Conservation (phyloP, 2,113 vertebrate genomes). For the Hydrolagus affinis region DNA sequence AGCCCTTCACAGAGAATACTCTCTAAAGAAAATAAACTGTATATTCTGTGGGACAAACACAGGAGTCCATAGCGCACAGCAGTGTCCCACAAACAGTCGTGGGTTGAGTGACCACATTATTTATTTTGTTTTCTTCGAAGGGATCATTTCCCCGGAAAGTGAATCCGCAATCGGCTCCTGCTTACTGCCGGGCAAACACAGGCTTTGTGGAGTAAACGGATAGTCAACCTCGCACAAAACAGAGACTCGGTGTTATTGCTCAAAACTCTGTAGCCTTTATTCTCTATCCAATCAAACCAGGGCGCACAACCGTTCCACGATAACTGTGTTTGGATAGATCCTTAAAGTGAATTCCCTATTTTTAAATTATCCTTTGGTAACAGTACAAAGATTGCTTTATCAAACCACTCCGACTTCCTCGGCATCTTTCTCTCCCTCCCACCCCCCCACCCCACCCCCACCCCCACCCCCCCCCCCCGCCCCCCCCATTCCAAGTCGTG, state of each 20-base stretch:
- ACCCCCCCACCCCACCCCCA: too few relatives aligned
- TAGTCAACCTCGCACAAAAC: neutral
- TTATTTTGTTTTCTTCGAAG: too few relatives aligned
- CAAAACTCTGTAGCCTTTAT: constrained; percentile 29
- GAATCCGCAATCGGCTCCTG: too few relatives aligned
- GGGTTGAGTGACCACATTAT: too few relatives aligned
- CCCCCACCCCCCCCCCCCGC: too few relatives aligned
- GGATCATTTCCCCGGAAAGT: too few relatives aligned
- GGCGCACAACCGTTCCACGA: neutral
- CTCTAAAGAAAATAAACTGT: neutral
- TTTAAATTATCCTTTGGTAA: constrained; percentile 32
- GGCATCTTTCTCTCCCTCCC: neutral
- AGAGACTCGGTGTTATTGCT: neutral
- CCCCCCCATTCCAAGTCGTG: too few relatives aligned
- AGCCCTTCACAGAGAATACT: too few relatives aligned
- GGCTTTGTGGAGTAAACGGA: too few relatives aligned
- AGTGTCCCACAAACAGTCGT: too few relatives aligned
- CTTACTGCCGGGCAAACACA: too few relatives aligned
- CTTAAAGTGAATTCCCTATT: constrained; percentile 26
- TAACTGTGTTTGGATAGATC: constrained; percentile 26
- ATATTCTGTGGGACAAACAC: neutral
- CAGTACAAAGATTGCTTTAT: constrained; percentile 32
- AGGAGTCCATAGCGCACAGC: neutral
- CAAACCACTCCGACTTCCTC: neutral
- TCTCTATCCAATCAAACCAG: constrained; percentile 24